Percentiles rank a stretch among this genome's conserved stretches.
phyloP scores from a whole-genome alignment of 2,113 vertebrate species.

The Nycticebus coucang region DNA sequence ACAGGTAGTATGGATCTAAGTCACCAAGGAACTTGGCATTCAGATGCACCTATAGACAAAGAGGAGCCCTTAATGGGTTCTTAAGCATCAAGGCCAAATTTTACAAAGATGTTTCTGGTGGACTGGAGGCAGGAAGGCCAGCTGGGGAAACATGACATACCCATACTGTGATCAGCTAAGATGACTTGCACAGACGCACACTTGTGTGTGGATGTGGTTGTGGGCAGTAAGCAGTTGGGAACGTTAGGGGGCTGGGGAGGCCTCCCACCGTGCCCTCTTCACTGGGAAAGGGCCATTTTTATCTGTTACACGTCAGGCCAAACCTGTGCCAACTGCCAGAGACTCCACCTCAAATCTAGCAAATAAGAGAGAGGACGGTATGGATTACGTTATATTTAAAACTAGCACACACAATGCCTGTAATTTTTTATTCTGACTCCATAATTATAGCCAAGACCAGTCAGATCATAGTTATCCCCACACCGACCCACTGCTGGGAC shows the following conservation, averaged over 20 bases:
- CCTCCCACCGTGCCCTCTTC: background rate
- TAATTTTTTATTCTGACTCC: slow-evolving; percentile 80
- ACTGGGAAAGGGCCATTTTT: slow-evolving; percentile 64
- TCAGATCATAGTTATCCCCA: slow-evolving; percentile 78
- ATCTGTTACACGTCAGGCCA: slow-evolving; percentile 68
- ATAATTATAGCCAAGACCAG: slow-evolving; percentile 69
- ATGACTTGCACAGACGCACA: background rate
- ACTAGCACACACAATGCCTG: slow-evolving; percentile 78
- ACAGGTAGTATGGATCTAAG: background rate
- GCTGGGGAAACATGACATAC: background rate
- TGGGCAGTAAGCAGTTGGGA: background rate
- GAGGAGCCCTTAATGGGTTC: background rate
- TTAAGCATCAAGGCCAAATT: background rate
- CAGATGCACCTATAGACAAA: background rate
- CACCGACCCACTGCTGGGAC: slow-evolving; percentile 71
- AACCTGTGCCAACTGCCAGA: slow-evolving; percentile 62
- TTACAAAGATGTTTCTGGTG: background rate
- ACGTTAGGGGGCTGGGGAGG: background rate
- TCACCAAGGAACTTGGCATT: background rate
- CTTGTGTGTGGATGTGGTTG: background rate
- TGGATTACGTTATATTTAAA: slow-evolving; percentile 82
- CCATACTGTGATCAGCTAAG: background rate
- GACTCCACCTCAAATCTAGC: slow-evolving; percentile 73
- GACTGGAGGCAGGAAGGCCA: background rate
- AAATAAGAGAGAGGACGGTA: slow-evolving; percentile 80